phyloP scores from a whole-genome alignment of 2,113 vertebrate genomes.

The Phodopus roborovskii region DNA sequence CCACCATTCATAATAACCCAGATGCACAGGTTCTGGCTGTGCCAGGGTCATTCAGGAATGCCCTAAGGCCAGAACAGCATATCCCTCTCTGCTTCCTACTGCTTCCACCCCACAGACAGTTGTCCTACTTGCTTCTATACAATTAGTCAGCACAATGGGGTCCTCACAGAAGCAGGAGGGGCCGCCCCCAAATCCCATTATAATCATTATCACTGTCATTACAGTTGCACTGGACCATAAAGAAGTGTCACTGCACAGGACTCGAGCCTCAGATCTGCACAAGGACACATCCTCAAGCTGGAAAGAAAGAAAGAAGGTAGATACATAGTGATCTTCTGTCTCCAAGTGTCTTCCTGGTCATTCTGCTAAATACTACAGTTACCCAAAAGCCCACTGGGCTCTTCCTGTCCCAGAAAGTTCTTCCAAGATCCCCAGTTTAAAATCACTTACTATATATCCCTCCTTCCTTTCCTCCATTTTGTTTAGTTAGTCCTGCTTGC shows the following conservation, averaged over 20 bases:
- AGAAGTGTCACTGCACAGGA: constrained; percentile 1
- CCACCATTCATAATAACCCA: neutral
- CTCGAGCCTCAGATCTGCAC: neutral
- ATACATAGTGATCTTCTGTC: neutral
- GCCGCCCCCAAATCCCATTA: constrained; percentile 11
- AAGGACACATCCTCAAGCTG: neutral
- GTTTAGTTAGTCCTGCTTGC: neutral
- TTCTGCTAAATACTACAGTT: neutral
- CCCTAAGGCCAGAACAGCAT: neutral
- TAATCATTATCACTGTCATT: constrained; percentile 53
- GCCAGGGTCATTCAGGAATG: neutral
- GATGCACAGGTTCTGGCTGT: neutral
- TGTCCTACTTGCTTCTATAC: constrained; percentile 69
- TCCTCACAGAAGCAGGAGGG: constrained; percentile 57
- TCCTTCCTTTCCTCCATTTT: neutral
- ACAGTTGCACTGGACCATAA: constrained; percentile 43
- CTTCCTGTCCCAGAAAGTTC: neutral
- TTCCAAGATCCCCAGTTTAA: neutral
- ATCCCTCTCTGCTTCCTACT: constrained; percentile 45
- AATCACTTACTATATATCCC: neutral
- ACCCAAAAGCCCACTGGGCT: neutral
- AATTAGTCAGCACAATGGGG: constrained; percentile 71
- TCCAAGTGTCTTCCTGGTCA: neutral
- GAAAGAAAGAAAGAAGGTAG: neutral
- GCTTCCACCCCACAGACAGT: constrained; percentile 62